phyloP scores from a whole-genome alignment of 2,797 vertebrate genomes.

The Cyclopterus lumpus region DNA sequence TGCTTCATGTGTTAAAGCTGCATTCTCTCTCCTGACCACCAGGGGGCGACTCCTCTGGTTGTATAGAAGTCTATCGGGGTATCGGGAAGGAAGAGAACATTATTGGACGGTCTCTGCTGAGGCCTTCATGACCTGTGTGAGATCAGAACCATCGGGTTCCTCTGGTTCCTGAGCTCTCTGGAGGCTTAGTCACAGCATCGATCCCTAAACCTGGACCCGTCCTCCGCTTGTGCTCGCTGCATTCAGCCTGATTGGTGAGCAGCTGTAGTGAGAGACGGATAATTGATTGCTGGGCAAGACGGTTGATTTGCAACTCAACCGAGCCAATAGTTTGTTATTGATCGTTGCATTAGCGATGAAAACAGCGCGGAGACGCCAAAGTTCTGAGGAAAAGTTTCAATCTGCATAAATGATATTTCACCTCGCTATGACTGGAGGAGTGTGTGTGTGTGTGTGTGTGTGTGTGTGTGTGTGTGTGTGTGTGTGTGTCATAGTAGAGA shows the following conservation, averaged over 20 bases:
- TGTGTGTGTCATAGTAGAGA: not conserved
- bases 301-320: slow-evolving; percentile 81
- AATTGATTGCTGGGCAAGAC: slow-evolving; percentile 78
- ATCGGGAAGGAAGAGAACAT: no score
- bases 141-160: no score
- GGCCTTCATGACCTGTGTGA: no score
- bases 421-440: slow-evolving; percentile 43
- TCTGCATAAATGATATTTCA: slow-evolving; percentile 69
- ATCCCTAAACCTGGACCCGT: not conserved
- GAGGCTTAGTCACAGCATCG: no score
- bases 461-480: no score
- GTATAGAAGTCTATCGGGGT: no score
- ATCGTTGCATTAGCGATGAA: slow-evolving; percentile 73
- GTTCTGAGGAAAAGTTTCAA: slow-evolving; percentile 66
- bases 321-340: slow-evolving; percentile 84
- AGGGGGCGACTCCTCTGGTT: no score
- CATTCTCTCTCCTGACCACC: no score
- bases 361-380: slow-evolving; percentile 58
- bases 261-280: slow-evolving; percentile 58
- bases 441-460: not conserved
- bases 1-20: no score
- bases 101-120: no score
- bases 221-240: no score
- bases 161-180: no score
- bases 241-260: slow-evolving; percentile 70